Percentiles rank a stretch among this genome's conserved stretches.
Conservation (phyloP, 2,888 invertebrate genomes). For the Diachrysia chrysitis region DNA sequence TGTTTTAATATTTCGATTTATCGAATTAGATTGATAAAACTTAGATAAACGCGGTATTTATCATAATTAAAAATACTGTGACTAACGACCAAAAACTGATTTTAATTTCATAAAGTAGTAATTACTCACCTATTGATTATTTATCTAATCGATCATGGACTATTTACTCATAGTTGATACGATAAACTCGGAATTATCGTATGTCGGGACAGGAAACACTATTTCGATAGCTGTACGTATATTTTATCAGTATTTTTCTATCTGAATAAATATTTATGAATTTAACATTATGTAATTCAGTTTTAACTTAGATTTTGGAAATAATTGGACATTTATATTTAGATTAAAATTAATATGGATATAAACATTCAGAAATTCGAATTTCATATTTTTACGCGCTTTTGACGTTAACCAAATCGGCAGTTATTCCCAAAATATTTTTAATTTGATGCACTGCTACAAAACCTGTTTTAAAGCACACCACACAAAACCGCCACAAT, state of each 20-base stretch:
- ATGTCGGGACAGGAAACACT: background rate
- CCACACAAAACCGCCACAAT: slow-evolving; percentile 44
- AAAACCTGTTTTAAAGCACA: slow-evolving; percentile 44
- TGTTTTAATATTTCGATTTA: slow-evolving; percentile 12
- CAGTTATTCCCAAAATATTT: background rate
- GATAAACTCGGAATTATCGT: slow-evolving; percentile 1
- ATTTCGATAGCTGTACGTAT: background rate
- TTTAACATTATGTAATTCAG: too few species aligned
- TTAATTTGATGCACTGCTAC: background rate
- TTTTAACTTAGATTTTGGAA: background rate
- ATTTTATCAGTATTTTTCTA: background rate
- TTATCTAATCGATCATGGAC: slow-evolving; percentile 28
- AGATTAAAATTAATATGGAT: too few species aligned
- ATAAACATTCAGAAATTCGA: background rate
- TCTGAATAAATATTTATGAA: too few species aligned
- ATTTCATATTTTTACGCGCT: background rate
- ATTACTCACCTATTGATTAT: slow-evolving; percentile 9
- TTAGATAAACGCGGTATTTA: background rate
- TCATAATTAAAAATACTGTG: background rate
- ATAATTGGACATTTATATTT: too few species aligned
- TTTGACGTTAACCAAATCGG: background rate
- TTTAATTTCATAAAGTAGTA: background rate
- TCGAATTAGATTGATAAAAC: slow-evolving; percentile 1
- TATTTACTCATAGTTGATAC: slow-evolving; percentile 11
- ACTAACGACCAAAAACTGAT: background rate